Base-by-base conservation (phyloP, 2,113 vertebrate genomes). In the Rhynchomys soricoides region DNA sequence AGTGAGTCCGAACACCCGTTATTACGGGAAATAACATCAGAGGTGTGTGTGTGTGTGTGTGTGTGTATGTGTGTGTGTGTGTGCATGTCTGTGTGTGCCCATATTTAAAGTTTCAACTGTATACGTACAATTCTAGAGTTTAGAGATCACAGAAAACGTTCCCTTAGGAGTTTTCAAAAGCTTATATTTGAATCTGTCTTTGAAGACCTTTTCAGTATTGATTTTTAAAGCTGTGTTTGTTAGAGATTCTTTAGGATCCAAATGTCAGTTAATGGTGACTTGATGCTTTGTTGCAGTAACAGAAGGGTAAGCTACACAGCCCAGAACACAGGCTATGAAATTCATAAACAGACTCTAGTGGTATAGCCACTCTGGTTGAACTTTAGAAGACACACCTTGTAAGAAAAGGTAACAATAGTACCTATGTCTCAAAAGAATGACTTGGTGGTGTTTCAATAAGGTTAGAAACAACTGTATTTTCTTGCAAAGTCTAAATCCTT, bases 161-260 rank as follows among this genome's bases (percentile, higher is more conserved):
- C 16, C 71, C 21, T 52, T 78, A 64, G 88, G 52, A 95, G 50
- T 82, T 96, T 71, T 75, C 45, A 2, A 0, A 92, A 75, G 15
- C 87, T 22, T 55, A 75, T 90, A 97, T 90, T 93, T 77, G 31
- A 21, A 90, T 10, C 2, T 2, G 1, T 70, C 85, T 94, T 78
- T 93, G 73, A 87, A 97, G n/a, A 89, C 26, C 29, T 70, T 85
- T 94, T 95, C 1, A 85, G 22, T 71, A 95, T 3, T 5, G 7
- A 87, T 57, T 82, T 92, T 70, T 96, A 91, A 93, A 71, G 89
- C 89, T 31, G n/a, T 93, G 5, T 31, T 96, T 96, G 7, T 91
- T 77, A 96, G 59, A 88, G 13, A 0, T 10, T 73, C 22, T 10
- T 40, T 85, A 57, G 59, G 83, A 92, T 86, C 88, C 37, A 71